Percentiles rank a stretch among this genome's conserved stretches.
Conservation (phyloP, 2,113 vertebrate genomes). For the Acanthochromis polyacanthus region DNA sequence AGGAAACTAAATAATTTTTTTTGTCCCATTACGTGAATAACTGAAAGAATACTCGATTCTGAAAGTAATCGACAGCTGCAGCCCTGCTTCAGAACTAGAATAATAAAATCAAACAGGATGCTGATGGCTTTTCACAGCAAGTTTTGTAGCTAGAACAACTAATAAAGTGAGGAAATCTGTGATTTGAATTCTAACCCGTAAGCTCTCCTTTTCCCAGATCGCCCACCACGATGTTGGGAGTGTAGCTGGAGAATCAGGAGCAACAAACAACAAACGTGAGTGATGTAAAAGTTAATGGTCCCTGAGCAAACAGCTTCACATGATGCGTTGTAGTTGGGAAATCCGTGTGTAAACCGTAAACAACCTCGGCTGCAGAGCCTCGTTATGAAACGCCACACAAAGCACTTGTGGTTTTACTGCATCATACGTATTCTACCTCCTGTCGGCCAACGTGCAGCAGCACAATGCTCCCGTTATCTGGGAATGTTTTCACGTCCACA, state of each 20-base stretch:
- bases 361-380: conserved; percentile 16
- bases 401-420: conserved; percentile 53
- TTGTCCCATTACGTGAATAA: too few relatives aligned
- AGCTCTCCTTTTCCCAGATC: too few relatives aligned
- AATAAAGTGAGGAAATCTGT: too few relatives aligned
- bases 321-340: conserved; percentile 5
- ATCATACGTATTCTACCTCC: conserved; percentile 34
- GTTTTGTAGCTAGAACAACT: too few relatives aligned
- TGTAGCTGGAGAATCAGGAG: background rate
- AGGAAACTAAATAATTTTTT: too few relatives aligned
- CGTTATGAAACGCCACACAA: conserved; percentile 21
- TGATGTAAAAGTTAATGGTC: conserved; percentile 7
- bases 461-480: conserved; percentile 56
- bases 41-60: too few relatives aligned
- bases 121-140: too few relatives aligned
- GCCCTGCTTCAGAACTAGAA: too few relatives aligned
- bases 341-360: conserved; percentile 33
- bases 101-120: too few relatives aligned
- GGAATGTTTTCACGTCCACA: conserved; percentile 24
- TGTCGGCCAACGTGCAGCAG: conserved; percentile 17
- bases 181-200: too few relatives aligned
- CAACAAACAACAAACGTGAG: background rate
- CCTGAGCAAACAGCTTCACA: conserved; percentile 46
- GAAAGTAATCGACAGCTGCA: too few relatives aligned
- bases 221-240: too few relatives aligned